Evolutionary conservation across 2,113 vertebrate species (phyloP).

Genomic region (Callocephalon fimbriatum): DNA sequence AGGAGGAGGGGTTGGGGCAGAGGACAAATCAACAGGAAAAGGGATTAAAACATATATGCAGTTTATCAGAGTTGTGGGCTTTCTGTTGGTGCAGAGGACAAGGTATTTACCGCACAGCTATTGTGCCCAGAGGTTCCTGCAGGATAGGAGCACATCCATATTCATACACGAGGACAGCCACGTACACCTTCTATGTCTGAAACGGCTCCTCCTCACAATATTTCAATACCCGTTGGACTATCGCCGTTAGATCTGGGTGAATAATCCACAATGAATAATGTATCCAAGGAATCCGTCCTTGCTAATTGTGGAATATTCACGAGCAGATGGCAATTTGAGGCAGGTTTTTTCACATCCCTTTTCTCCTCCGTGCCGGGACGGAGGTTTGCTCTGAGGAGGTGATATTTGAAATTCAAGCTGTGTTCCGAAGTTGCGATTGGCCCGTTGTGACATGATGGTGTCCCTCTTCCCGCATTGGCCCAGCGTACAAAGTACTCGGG

Average conservation of each 20-base stretch:
- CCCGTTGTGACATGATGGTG: neutral
- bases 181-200: neutral
- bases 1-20: neutral
- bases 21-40: neutral
- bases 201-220: neutral
- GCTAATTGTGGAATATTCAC: conserved; percentile 63
- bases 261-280: conserved; percentile 64
- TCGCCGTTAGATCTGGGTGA: conserved; percentile 13
- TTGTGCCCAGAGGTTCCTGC: conserved; percentile 6
- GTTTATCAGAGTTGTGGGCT: neutral
- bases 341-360: conserved; percentile 38
- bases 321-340: conserved; percentile 62
- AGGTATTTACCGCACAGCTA: neutral
- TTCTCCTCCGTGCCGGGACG: neutral
- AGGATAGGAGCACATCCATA: neutral
- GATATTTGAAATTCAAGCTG: conserved; percentile 70
- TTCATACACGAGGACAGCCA: neutral
- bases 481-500: conserved; percentile 28
- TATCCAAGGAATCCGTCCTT: conserved; percentile 12
- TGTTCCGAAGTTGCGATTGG: conserved; percentile 11
- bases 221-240: neutral
- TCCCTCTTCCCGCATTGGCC: conserved; percentile 40
- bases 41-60: neutral
- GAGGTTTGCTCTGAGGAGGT: conserved; percentile 22
- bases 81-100: neutral